A percentile compares a stretch with the other conserved stretches of the same genome.
phyloP scores from a whole-genome alignment of 2,113 vertebrate species.

The Nannospalax galili region DNA sequence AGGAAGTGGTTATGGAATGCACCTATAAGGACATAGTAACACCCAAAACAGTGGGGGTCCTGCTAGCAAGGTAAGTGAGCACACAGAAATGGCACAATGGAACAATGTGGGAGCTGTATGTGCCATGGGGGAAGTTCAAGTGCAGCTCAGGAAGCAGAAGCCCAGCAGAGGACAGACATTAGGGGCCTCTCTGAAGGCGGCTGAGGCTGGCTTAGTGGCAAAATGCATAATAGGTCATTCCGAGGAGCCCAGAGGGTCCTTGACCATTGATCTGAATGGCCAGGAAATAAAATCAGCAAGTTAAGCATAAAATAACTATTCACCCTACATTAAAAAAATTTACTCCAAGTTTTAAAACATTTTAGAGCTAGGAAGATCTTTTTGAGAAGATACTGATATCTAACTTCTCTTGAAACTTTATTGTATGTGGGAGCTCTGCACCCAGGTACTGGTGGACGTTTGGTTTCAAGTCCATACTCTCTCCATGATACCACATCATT shows the following conservation, averaged over 20 bases:
- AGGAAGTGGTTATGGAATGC: fast-evolving
- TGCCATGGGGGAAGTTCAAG: neutral
- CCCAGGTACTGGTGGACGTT: fast-evolving
- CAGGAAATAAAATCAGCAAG: neutral
- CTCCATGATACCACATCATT: fast-evolving
- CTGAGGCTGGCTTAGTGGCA: fast-evolving
- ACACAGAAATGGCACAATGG: fast-evolving
- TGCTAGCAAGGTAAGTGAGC: neutral
- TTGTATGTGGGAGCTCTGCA: neutral
- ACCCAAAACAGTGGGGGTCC: neutral
- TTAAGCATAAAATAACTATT: neutral
- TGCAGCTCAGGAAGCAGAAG: fast-evolving
- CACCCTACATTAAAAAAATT: neutral
- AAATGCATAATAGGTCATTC: neutral
- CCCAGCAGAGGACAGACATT: neutral
- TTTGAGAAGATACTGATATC: neutral
- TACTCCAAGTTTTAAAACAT: neutral
- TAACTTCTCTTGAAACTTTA: neutral
- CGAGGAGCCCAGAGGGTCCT: neutral
- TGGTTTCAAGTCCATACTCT: fast-evolving
- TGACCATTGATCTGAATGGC: neutral
- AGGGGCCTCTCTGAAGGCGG: neutral
- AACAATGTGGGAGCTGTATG: fast-evolving
- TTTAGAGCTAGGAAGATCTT: neutral
- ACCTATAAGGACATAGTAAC: neutral